A percentile compares a stretch with the other conserved stretches of the same genome.
Conservation (phyloP, 1,140 invertebrate species). For the Pararge aegeria region DNA sequence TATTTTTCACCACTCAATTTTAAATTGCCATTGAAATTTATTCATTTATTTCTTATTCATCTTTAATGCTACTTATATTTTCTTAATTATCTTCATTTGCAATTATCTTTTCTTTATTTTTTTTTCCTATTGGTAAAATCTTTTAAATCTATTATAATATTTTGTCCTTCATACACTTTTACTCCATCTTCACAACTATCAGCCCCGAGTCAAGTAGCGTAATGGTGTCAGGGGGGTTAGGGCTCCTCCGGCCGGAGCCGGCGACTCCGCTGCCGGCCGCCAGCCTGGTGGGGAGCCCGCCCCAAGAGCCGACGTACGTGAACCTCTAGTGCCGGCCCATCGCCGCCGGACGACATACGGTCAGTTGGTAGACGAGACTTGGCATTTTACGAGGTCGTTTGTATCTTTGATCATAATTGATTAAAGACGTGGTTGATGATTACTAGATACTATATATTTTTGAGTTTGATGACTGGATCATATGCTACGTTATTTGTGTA, state of each 20-base stretch:
- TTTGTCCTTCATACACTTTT: too few species aligned
- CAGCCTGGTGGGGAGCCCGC: constrained; percentile 85
- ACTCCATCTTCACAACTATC: background rate
- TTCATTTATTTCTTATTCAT: too few species aligned
- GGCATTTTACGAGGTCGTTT: constrained; percentile 16
- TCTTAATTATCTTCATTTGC: too few species aligned
- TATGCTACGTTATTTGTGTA: background rate
- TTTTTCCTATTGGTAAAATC: too few species aligned
- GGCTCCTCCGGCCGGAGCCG: constrained; percentile 78
- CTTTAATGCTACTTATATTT: too few species aligned
- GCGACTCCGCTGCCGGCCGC: constrained; percentile 73
- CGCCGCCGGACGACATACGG: constrained; percentile 79
- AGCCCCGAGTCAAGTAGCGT: constrained; percentile 83
- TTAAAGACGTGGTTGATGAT: background rate
- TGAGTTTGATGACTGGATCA: background rate
- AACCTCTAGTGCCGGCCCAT: constrained; percentile 92
- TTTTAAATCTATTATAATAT: too few species aligned
- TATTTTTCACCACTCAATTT: too few species aligned
- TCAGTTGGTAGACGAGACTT: constrained; percentile 51
- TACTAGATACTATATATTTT: background rate
- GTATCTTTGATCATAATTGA: background rate
- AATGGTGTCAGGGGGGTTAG: constrained; percentile 82
- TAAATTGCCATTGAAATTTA: too few species aligned
- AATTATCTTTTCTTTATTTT: too few species aligned
- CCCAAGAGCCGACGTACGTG: constrained; percentile 95